Base-by-base conservation (phyloP, 2,113 vertebrate genomes). In the Sylvia atricapilla region DNA sequence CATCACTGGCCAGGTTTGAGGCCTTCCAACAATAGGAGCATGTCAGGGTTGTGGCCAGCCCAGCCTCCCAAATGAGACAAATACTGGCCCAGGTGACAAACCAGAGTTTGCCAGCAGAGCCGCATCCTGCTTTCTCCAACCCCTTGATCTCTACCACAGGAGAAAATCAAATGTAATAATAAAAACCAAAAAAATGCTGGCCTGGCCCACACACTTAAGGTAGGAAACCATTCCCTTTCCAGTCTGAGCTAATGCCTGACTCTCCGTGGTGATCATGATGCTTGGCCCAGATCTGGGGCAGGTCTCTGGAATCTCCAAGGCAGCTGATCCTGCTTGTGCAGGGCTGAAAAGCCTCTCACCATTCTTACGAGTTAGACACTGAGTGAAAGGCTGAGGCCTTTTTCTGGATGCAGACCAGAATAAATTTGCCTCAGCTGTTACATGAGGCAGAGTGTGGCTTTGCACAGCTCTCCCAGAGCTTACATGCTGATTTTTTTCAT, bases 361-460 rank as follows among this genome's bases (percentile, higher is more conserved):
- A 13, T 33, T 43, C 25, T 43, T 47, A 5, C 0, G 0, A 43
- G 28, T 28, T 22, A 28, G n/a, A 46, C 30, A 2, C 47, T 13
- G 68, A 49, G 53, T 66, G 64, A 49, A 49, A 69, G 56, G 46
- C 55, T 63, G 37, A 92, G 37, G 27, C 39, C 30, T 59, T 89
- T 84, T 63, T 27, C 84, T 97, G 95, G 93, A 81, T 41, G 24
- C 69, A 72, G 73, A 67, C 89, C 91, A 95, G 76, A 81, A 78
- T 84, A 78, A 73, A 84, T 92, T 84, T 75, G 80, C 76, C 68
- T 92, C 92, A 84, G 80, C 95, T 95, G 94, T 70, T 81, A 58
- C 33, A 67, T 21, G 25, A 89, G 90, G 76, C 72, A 46, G 39
- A 9, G 21, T 39, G 47, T 33, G 59, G 72, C 80, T 90, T 89